Percentiles rank a stretch among this genome's conserved stretches.
These are phyloP conservation scores for Vombatus ursinus DNA, from an alignment of 2,113 vertebrate genomes.

Conservation along the genomic window DNA sequence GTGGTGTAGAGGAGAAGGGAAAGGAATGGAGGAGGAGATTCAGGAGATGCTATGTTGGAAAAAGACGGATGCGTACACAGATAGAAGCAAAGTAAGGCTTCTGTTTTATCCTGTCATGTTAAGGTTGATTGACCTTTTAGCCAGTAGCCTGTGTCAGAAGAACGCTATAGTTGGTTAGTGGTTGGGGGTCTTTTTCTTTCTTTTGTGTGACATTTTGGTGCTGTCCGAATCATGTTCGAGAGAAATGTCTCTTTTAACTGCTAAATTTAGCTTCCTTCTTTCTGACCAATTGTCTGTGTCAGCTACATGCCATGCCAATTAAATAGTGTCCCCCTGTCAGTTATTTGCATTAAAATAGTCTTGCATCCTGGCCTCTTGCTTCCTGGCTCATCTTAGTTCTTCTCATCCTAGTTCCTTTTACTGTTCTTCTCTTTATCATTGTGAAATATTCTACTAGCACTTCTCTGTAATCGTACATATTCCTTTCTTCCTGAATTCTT, in stretches of 20 bases:
- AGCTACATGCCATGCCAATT: background rate
- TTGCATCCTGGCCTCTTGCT: background rate
- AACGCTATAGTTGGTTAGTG: background rate
- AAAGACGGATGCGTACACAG: background rate
- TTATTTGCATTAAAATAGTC: background rate
- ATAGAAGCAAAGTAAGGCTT: background rate
- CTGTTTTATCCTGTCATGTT: background rate
- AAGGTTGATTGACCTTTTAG: background rate
- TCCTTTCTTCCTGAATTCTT: background rate
- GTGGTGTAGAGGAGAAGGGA: background rate
- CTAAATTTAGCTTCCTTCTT: background rate
- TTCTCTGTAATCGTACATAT: background rate
- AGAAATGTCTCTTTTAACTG: background rate
- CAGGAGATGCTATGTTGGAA: too few relatives aligned
- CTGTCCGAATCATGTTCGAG: background rate
- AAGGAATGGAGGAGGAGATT: background rate
- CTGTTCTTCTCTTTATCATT: background rate
- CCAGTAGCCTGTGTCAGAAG: background rate
- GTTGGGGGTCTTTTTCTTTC: background rate
- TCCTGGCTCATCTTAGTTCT: background rate
- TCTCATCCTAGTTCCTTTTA: background rate
- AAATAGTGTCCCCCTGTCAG: background rate
- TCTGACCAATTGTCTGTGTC: background rate
- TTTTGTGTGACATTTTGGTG: background rate
- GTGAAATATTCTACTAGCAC: background rate